A percentile compares a stretch with the other conserved stretches of the same genome.
Evolutionary conservation across 2,797 vertebrate species (phyloP).

Genomic region (Acanthis flammea): DNA sequence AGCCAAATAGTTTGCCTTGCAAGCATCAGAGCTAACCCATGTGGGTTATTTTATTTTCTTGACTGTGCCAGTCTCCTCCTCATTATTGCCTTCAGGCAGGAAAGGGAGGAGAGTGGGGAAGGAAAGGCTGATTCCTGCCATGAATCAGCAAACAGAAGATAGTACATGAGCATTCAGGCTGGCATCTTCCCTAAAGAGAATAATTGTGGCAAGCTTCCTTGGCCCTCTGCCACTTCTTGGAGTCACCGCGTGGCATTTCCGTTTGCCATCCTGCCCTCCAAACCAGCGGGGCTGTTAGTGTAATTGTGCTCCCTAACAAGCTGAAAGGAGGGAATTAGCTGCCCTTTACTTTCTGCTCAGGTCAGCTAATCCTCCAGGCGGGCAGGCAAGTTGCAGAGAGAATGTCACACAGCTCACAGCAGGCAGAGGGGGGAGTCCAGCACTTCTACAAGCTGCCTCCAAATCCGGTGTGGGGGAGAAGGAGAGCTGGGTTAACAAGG

Average conservation of each 20-base stretch:
- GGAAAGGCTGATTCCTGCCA: not conserved
- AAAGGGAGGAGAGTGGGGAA: not conserved
- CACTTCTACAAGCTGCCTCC: not conserved
- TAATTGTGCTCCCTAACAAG: not conserved
- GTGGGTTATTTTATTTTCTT: not conserved
- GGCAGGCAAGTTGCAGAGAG: not conserved
- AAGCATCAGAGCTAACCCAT: not conserved
- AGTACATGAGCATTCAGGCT: not conserved
- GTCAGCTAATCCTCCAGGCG: slow-evolving; percentile 13
- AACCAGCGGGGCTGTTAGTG: not conserved
- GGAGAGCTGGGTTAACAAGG: not conserved
- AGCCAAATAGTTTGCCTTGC: not conserved
- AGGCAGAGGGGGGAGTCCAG: not conserved
- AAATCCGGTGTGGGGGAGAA: not conserved
- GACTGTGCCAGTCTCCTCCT: not conserved
- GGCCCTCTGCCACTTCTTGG: slow-evolving; percentile 15
- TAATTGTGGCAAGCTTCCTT: slow-evolving; percentile 9
- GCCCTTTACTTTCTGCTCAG: slow-evolving; percentile 39
- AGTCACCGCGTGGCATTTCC: not conserved
- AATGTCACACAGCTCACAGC: not conserved
- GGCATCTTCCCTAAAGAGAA: slow-evolving; percentile 20
- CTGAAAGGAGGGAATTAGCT: not conserved
- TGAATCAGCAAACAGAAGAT: slow-evolving; percentile 16
- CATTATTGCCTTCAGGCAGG: not conserved
- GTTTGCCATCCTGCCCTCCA: not conserved